A percentile compares a stretch with the other conserved stretches of the same genome.
phyloP scores from a whole-genome alignment of 2,888 invertebrate genomes.

The Oxyteleia sp. region DNA sequence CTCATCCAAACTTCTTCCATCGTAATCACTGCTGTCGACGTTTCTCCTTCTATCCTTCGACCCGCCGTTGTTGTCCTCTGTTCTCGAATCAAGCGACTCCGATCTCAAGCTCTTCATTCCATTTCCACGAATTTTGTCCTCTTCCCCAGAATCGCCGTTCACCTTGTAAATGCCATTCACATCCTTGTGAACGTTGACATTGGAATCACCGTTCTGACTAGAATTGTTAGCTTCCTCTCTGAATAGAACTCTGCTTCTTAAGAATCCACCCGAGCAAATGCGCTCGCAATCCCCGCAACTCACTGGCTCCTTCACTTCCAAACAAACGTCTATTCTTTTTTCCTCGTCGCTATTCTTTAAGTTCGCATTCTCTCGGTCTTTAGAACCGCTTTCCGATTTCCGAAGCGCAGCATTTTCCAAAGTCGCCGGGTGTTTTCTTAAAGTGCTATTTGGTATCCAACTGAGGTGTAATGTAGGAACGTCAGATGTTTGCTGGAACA shows the following conservation, averaged over 20 bases:
- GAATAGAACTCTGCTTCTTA: slow-evolving; percentile 53
- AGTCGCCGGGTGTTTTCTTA: slow-evolving; percentile 94
- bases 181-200: slow-evolving; percentile 16
- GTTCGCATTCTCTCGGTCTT: slow-evolving; percentile 59
- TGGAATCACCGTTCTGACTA: slow-evolving; percentile 61
- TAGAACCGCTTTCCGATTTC: slow-evolving; percentile 49
- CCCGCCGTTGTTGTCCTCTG: slow-evolving; percentile 75
- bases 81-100: slow-evolving; percentile 79
- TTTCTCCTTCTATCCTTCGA: slow-evolving; percentile 59
- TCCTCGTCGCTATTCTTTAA: slow-evolving; percentile 48
- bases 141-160: slow-evolving; percentile 30
- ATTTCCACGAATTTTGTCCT: slow-evolving; percentile 49
- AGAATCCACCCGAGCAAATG: slow-evolving; percentile 83
- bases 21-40: slow-evolving; percentile 83
- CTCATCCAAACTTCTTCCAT: slow-evolving; percentile 80
- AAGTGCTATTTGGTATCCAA: slow-evolving; percentile 97
- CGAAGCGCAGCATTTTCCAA: slow-evolving; percentile 88
- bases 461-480: slow-evolving; percentile 95
- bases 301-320: slow-evolving; percentile 85
- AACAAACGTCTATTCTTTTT: slow-evolving; percentile 86
- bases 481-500: slow-evolving; percentile 89
- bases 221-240: slow-evolving; percentile 47
- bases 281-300: slow-evolving; percentile 85
- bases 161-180: slow-evolving; percentile 36
- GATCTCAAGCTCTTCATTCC: slow-evolving; percentile 77